Conservation (phyloP, 2,797 vertebrate genomes). For the Enteromius mattozi region DNA sequence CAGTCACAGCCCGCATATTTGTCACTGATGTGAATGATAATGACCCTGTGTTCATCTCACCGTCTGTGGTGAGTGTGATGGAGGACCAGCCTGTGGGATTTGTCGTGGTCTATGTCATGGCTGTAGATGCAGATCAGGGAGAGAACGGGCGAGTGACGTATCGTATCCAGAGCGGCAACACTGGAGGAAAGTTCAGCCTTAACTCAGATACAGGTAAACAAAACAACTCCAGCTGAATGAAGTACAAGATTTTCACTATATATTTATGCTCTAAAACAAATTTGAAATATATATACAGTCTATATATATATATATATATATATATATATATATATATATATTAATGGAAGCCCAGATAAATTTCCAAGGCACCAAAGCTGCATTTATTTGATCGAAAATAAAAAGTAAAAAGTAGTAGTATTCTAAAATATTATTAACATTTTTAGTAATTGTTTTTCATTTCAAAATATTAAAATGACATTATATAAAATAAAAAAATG, state of each 20-base stretch:
- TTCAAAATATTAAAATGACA: background rate
- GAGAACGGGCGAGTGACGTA: conserved; percentile 92
- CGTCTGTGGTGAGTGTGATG: conserved; percentile 81
- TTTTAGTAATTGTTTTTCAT: background rate
- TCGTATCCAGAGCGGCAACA: conserved; percentile 83
- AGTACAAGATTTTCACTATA: background rate
- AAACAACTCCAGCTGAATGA: background rate
- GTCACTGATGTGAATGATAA: conserved; percentile 95
- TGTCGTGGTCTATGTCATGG: conserved; percentile 87
- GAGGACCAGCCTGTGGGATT: conserved; percentile 92
- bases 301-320: too few relatives aligned
- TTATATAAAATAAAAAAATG: too few relatives aligned
- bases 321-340: too few relatives aligned
- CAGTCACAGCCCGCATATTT: conserved; percentile 88
- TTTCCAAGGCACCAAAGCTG: background rate
- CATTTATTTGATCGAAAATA: background rate
- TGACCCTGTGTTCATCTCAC: conserved; percentile 84
- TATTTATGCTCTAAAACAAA: background rate
- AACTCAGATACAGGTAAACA: conserved; percentile 89
- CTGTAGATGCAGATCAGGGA: conserved; percentile 87
- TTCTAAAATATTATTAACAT: background rate
- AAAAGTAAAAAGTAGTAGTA: background rate
- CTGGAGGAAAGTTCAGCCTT: conserved; percentile 85
- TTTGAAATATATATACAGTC: too few relatives aligned
- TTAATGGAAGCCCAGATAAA: background rate